Percentiles rank a stretch among this genome's conserved stretches.
These are phyloP conservation scores for Scaptomyza reducta DNA, from an alignment of 2,888 invertebrate species.

Conservation along the genomic window DNA sequence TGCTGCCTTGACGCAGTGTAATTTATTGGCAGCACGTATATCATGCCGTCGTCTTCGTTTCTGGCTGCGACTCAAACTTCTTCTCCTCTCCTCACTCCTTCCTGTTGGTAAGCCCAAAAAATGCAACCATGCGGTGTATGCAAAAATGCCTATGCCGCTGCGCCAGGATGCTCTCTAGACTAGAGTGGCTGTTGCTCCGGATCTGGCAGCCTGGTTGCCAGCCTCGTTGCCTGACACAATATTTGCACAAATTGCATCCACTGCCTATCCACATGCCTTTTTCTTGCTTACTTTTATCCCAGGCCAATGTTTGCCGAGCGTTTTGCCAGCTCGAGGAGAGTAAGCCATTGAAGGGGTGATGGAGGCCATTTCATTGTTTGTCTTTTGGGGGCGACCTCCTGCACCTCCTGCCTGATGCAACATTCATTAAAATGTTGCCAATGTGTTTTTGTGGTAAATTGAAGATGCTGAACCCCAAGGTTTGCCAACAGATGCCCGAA, in stretches of 20 bases:
- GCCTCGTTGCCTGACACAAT: conserved; percentile 55
- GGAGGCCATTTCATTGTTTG: conserved; percentile 63
- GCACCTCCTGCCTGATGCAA: conserved; percentile 51
- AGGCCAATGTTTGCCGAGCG: conserved; percentile 74
- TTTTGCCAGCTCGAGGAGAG: conserved; percentile 53
- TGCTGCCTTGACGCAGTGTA: conserved; percentile 76
- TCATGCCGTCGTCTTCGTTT: conserved; percentile 70
- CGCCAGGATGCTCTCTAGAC: conserved; percentile 28
- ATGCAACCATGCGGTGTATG: conserved; percentile 79
- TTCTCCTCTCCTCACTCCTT: conserved; percentile 3
- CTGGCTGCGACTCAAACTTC: conserved; percentile 24
- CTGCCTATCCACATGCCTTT: conserved; percentile 39
- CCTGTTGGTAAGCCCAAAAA: conserved; percentile 70
- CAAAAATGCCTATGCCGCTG: conserved; percentile 76
- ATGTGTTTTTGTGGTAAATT: conserved; percentile 80
- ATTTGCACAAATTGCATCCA: conserved; percentile 75
- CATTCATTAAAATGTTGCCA: conserved; percentile 80
- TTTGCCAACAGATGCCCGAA: conserved; percentile 5
- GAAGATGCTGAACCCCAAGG: conserved; percentile 60
- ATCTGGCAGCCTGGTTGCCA: conserved; percentile 26
- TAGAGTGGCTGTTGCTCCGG: conserved; percentile 23
- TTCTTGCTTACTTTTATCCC: conserved; percentile 75
- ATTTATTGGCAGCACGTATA: conserved; percentile 80
- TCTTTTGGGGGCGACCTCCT: conserved; percentile 30
- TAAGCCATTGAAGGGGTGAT: conserved; percentile 3